Conservation (phyloP, 2,797 vertebrate genomes). For the Sarcoramphus papa region DNA sequence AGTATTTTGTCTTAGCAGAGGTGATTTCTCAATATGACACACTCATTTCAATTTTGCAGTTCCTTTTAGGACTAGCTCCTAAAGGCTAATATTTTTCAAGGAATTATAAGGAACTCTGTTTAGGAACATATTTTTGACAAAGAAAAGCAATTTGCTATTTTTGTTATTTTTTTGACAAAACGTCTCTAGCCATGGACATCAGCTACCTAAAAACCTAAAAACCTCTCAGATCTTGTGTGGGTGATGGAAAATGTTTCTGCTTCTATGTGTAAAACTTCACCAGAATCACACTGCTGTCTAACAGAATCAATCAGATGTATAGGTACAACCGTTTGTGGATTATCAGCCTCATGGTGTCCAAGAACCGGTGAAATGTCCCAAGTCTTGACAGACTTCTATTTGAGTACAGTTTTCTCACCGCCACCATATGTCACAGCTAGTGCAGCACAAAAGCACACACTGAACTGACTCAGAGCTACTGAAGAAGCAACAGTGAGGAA, state of each 20-base stretch:
- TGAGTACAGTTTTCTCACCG: not conserved
- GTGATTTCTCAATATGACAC: not conserved
- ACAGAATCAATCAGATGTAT: not conserved
- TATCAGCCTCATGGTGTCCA: not conserved
- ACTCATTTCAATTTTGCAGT: not conserved
- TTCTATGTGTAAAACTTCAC: not conserved
- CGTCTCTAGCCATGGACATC: not conserved
- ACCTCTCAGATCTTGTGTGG: accelerated
- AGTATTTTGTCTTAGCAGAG: not conserved
- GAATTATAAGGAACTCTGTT: not conserved
- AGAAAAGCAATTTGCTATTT: not conserved
- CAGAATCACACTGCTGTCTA: not conserved
- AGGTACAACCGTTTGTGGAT: not conserved
- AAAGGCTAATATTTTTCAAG: not conserved
- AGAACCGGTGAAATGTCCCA: not conserved
- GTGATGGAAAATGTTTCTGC: not conserved
- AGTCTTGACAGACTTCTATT: not conserved
- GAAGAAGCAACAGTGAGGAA: not conserved
- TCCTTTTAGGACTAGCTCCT: not conserved
- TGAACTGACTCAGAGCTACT: not conserved
- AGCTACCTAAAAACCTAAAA: not conserved
- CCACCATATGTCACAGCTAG: not conserved
- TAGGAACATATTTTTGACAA: not conserved
- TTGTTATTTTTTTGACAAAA: not conserved
- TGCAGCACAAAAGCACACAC: not conserved